Percentiles rank a stretch among this genome's conserved stretches.
Conservation (phyloP, 2,888 invertebrate genomes). For the Stenichneumon culpator region DNA sequence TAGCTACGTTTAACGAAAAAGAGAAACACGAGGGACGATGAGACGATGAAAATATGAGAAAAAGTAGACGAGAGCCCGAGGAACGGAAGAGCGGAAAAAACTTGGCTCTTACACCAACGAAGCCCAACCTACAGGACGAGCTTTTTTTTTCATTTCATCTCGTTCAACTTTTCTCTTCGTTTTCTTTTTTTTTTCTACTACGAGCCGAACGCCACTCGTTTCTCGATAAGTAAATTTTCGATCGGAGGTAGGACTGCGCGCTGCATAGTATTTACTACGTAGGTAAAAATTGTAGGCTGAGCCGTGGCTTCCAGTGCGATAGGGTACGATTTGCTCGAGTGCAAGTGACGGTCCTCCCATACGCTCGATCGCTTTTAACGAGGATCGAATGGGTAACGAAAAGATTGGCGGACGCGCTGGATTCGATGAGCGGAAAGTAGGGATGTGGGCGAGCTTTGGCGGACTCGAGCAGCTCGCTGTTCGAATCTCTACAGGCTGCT, state of each 20-base stretch:
- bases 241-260: slow-evolving; percentile 36
- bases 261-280: slow-evolving; percentile 1
- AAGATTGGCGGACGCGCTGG: slow-evolving; percentile 23
- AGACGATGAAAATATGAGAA: slow-evolving; percentile 59
- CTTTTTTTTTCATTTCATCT: slow-evolving; percentile 44
- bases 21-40: slow-evolving; percentile 54
- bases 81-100: slow-evolving; percentile 58
- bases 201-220: slow-evolving; percentile 36
- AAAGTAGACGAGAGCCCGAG: slow-evolving; percentile 47
- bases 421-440: slow-evolving; percentile 4
- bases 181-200: slow-evolving; percentile 53
- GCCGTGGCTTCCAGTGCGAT: background rate
- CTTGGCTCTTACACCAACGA: slow-evolving; percentile 46
- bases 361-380: slow-evolving; percentile 67
- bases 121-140: slow-evolving; percentile 12
- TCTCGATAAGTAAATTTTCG: slow-evolving; percentile 64
- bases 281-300: background rate
- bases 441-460: no score
- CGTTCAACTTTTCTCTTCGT: slow-evolving; percentile 58
- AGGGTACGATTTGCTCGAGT: slow-evolving; percentile 34
- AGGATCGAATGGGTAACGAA: slow-evolving; percentile 36
- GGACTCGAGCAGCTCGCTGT: no score
- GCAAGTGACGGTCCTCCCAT: slow-evolving; percentile 40
- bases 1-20: slow-evolving; percentile 67
- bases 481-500: no score